These are phyloP conservation scores for Crocuta crocuta DNA, from an alignment of 2,113 vertebrate species.

Conservation along the genomic window DNA sequence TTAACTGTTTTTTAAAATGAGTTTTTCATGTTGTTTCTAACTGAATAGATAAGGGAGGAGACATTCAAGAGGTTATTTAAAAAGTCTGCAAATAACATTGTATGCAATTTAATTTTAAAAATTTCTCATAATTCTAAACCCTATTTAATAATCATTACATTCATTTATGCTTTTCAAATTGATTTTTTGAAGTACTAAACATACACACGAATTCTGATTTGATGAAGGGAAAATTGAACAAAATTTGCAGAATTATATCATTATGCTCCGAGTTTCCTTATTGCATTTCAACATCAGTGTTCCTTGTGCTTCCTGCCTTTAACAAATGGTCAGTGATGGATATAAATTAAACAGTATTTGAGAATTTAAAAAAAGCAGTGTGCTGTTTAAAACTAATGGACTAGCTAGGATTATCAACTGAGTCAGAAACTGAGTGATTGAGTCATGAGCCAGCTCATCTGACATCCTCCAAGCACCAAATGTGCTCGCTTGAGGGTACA, in stretches of 20 bases:
- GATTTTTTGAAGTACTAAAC: constrained; percentile 72
- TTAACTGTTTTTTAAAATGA: not conserved
- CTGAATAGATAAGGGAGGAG: not conserved
- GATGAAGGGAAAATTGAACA: constrained; percentile 77
- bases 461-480: not conserved
- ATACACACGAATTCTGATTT: constrained; percentile 76
- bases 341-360: constrained; percentile 75
- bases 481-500: not conserved
- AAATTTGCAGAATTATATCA: constrained; percentile 79
- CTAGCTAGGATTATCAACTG: not conserved
- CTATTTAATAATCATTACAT: constrained; percentile 68
- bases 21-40: constrained; percentile 22
- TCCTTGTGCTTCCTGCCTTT: constrained; percentile 72
- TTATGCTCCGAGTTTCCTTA: constrained; percentile 77
- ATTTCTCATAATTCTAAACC: constrained; percentile 21
- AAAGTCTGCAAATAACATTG: constrained; percentile 44
- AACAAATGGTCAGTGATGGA: constrained; percentile 72
- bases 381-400: constrained; percentile 51
- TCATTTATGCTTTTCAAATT: constrained; percentile 69
- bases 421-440: constrained; percentile 34
- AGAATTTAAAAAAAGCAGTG: constrained; percentile 39
- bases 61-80: not conserved
- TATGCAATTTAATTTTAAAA: not conserved
- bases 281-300: constrained; percentile 74
- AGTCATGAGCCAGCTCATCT: not conserved